These are phyloP conservation scores for Irena cyanogastra DNA, from an alignment of 2,113 vertebrate genomes.

Conservation along the genomic window DNA sequence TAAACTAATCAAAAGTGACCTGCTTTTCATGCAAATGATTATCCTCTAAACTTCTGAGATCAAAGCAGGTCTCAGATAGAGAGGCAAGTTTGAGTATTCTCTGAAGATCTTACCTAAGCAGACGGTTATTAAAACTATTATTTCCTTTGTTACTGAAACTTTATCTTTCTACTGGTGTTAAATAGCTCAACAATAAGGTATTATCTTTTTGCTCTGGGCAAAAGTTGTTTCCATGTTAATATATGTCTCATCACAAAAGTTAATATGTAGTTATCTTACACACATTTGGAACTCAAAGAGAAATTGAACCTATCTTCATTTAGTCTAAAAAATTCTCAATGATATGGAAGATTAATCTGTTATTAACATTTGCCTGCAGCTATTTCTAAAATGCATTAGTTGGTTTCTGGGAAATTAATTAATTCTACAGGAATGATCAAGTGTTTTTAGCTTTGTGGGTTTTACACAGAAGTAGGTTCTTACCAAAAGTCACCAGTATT, in stretches of 20 bases:
- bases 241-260: background rate
- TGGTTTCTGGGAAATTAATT: constrained; percentile 55
- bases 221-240: background rate
- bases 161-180: background rate
- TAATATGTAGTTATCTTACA: background rate
- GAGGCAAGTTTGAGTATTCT: background rate
- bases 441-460: constrained; percentile 5
- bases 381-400: constrained; percentile 37
- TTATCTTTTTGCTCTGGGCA: background rate
- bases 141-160: background rate
- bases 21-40: background rate
- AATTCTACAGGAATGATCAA: constrained; percentile 41
- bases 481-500: background rate
- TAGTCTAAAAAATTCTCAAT: constrained; percentile 14
- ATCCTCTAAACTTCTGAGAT: background rate
- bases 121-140: background rate
- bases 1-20: background rate
- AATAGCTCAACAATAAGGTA: background rate
- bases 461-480: background rate
- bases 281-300: background rate
- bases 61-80: background rate
- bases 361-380: constrained; percentile 51
- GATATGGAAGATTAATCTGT: constrained; percentile 44
- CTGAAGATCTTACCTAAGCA: background rate
- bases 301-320: constrained; percentile 18